phyloP scores from a whole-genome alignment of 2,888 invertebrate genomes.

The Machimus rusticus region DNA sequence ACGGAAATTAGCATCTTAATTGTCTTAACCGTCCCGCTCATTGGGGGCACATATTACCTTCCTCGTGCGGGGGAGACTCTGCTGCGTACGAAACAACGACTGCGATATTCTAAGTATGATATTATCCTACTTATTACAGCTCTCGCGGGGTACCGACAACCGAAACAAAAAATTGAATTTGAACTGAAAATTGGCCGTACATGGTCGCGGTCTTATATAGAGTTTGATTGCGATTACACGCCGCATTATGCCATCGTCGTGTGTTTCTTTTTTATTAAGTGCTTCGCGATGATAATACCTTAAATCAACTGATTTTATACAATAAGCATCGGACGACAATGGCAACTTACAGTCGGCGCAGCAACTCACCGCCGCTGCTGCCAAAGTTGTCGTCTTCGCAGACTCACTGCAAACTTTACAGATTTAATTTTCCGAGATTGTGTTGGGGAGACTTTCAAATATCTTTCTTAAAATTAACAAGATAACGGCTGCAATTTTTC shows the following conservation, averaged over 20 bases:
- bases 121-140: neutral
- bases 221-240: constrained; percentile 39
- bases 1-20: constrained; percentile 7
- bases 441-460: neutral
- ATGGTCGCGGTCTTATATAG: constrained; percentile 41
- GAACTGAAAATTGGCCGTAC: constrained; percentile 43
- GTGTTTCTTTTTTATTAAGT: constrained; percentile 29
- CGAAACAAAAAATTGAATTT: constrained; percentile 43
- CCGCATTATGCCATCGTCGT: neutral
- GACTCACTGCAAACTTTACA: neutral
- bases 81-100: neutral
- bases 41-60: constrained; percentile 2
- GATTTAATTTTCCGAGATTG: neutral
- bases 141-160: neutral
- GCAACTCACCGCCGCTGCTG: neutral
- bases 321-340: neutral
- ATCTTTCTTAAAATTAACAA: neutral
- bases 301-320: constrained; percentile 35
- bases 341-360: neutral
- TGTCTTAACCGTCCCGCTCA: neutral
- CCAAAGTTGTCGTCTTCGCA: neutral
- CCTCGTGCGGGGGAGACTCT: neutral
- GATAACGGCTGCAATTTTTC: neutral
- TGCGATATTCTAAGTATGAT: neutral
- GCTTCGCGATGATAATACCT: constrained; percentile 33